Conservation (phyloP, 2,797 vertebrate species). For the Danio choprae region DNA sequence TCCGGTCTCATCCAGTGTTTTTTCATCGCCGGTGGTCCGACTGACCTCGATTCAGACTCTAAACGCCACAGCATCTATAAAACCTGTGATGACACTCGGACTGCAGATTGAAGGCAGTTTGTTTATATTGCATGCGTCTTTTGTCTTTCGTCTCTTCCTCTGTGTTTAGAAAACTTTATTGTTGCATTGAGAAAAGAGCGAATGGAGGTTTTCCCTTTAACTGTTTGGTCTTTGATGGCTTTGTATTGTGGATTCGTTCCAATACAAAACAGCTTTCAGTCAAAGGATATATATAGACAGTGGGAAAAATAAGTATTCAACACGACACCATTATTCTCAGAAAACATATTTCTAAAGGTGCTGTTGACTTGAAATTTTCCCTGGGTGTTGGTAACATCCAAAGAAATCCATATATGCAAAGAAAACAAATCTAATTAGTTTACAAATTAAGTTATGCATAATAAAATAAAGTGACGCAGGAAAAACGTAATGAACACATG, state of each 20-base stretch:
- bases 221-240: neutral
- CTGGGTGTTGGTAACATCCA: too few relatives aligned
- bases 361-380: too few relatives aligned
- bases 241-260: neutral
- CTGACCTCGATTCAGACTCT: conserved; percentile 50
- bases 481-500: too few relatives aligned
- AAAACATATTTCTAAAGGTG: too few relatives aligned
- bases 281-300: too few relatives aligned
- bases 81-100: conserved; percentile 14
- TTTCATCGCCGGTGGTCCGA: conserved; percentile 52
- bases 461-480: too few relatives aligned
- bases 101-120: conserved; percentile 42
- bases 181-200: neutral
- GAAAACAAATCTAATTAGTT: too few relatives aligned
- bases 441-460: too few relatives aligned
- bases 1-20: conserved; percentile 7
- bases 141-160: conserved; percentile 14
- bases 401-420: too few relatives aligned
- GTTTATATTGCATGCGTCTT: conserved; percentile 38
- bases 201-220: neutral
- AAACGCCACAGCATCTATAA: conserved; percentile 37
- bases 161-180: neutral
- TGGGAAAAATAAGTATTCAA: too few relatives aligned
- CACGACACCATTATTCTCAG: too few relatives aligned
- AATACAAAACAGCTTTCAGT: neutral